phyloP scores from a whole-genome alignment of 2,797 vertebrate species.

The Pitangus sulphuratus region DNA sequence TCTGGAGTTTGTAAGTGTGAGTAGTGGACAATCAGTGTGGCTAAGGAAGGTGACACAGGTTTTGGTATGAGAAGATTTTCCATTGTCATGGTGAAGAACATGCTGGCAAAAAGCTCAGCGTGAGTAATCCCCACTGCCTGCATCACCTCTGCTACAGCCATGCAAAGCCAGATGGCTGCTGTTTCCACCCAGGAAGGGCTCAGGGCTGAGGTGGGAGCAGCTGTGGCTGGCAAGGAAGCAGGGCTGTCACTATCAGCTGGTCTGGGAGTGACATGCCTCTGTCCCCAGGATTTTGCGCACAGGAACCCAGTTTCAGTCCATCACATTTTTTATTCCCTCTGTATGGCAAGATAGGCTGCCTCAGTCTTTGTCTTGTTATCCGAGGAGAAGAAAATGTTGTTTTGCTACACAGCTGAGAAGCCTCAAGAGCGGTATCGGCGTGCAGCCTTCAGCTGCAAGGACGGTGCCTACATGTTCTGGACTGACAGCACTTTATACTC shows the following conservation, averaged over 20 bases:
- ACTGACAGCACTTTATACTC: not conserved
- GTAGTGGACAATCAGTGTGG: rapidly evolving
- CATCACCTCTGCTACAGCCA: not conserved
- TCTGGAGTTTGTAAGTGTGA: not conserved
- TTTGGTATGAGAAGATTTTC: not conserved
- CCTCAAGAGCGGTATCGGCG: not conserved
- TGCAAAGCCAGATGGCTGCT: not conserved
- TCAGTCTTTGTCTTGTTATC: not conserved
- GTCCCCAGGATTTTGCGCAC: not conserved
- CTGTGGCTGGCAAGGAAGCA: rapidly evolving
- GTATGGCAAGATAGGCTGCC: not conserved
- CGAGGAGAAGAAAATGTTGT: not conserved
- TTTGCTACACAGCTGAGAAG: not conserved
- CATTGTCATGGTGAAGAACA: rapidly evolving
- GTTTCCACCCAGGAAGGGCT: not conserved
- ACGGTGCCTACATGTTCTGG: rapidly evolving
- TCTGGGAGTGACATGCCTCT: not conserved
- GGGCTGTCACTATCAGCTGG: not conserved
- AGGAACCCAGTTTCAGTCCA: not conserved
- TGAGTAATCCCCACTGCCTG: rapidly evolving
- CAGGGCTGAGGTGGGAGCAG: not conserved
- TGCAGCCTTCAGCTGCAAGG: not conserved
- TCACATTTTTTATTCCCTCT: not conserved
- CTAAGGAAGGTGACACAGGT: not conserved
- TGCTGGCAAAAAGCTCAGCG: not conserved